phyloP scores from a whole-genome alignment of 2,797 vertebrate genomes.

The Lagorchestes hirsutus region DNA sequence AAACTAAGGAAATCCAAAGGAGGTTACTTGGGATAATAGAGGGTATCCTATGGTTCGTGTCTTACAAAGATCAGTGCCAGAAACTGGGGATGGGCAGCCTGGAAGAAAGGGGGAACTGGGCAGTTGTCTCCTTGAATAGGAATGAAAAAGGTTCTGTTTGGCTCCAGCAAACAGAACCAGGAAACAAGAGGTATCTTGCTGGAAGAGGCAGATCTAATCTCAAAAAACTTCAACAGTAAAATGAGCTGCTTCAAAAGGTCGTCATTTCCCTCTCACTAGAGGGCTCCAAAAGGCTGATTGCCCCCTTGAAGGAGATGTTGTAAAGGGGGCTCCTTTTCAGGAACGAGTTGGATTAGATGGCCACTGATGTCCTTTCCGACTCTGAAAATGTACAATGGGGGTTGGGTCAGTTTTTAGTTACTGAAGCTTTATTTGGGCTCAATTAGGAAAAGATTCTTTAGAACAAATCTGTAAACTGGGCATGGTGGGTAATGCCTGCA shows the following conservation, averaged over 20 bases:
- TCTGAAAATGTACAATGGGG: not conserved
- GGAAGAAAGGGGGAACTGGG: not conserved
- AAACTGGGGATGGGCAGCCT: not conserved
- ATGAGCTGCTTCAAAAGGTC: not conserved
- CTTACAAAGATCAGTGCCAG: not conserved
- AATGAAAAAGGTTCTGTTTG: not conserved
- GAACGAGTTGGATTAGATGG: not conserved
- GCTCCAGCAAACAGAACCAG: not conserved
- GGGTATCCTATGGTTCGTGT: not conserved
- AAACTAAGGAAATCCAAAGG: not conserved
- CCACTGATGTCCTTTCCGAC: not conserved
- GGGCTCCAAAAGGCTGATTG: not conserved
- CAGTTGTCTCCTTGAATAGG: not conserved
- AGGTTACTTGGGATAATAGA: not conserved
- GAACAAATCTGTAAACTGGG: not conserved
- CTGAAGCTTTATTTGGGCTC: not conserved
- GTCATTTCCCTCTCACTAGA: not conserved
- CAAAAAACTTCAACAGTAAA: not conserved
- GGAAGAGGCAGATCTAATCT: not conserved
- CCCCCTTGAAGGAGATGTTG: not conserved
- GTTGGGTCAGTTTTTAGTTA: not conserved
- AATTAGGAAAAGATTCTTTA: not conserved
- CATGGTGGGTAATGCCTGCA: not conserved
- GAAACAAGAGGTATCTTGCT: not conserved
- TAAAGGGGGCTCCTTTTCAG: not conserved